These are phyloP conservation scores for Chymomyza fuscimana DNA, from an alignment of 2,888 invertebrate species.

Conservation along the genomic window DNA sequence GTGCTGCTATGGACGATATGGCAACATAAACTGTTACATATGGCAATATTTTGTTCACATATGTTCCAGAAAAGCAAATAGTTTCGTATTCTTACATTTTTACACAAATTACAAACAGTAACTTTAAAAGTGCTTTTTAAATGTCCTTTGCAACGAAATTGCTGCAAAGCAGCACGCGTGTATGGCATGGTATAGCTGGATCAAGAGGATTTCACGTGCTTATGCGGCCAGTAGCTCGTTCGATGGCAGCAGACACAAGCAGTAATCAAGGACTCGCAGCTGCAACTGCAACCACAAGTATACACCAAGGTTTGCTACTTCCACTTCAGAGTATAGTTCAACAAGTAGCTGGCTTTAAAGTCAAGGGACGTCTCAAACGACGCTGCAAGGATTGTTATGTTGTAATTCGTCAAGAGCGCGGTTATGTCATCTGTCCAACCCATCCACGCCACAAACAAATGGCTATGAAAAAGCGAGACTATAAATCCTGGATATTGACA, in stretches of 20 bases:
- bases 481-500: slow-evolving; percentile 88
- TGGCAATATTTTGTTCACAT: not conserved
- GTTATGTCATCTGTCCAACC: slow-evolving; percentile 87
- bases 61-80: not conserved
- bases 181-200: slow-evolving; percentile 35
- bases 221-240: slow-evolving; percentile 45
- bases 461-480: slow-evolving; percentile 84
- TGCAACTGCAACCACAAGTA: slow-evolving; percentile 16
- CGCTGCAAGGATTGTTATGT: slow-evolving; percentile 91
- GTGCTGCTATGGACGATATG: too few relatives aligned
- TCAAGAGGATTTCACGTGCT: slow-evolving; percentile 68
- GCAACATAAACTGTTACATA: too few relatives aligned
- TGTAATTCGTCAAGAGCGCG: slow-evolving; percentile 84
- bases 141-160: slow-evolving; percentile 67
- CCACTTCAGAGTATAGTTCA: slow-evolving; percentile 73
- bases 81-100: not conserved
- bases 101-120: slow-evolving; percentile 14
- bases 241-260: slow-evolving; percentile 13
- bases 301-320: slow-evolving; percentile 48
- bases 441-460: slow-evolving; percentile 91
- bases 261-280: not conserved
- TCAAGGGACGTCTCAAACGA: slow-evolving; percentile 84
- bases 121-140: slow-evolving; percentile 46
- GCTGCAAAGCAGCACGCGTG: slow-evolving; percentile 38
- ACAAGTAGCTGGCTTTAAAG: slow-evolving; percentile 85